Evolutionary conservation across 2,113 vertebrate genomes (phyloP), one percentile per base, ranked within the genome.

Genomic region (Lontra canadensis): DNA sequence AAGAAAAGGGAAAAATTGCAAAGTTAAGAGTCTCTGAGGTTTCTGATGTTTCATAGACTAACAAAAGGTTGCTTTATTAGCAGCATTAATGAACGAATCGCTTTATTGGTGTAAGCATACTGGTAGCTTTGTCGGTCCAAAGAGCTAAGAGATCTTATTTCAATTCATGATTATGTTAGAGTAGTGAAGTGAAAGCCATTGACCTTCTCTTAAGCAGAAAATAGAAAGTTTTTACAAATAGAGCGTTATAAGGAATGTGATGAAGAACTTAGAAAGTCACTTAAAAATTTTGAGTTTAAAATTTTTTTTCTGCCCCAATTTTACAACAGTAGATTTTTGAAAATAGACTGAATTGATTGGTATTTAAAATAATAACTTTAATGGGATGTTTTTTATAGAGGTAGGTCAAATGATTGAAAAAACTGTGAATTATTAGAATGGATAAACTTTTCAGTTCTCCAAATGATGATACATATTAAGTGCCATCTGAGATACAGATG

Each of bases 21-120:
- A 88, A 98, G 97, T 98, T 98, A 97, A 97, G 97, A 97, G 98
- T 98, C 97, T 98, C 13, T 94, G 98, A 98, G 97, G 97, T 98
- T 99, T 99, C 98, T 99, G 98, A 98, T 98, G 97, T 99, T 99
- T 98, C 98, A 97, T 97, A 98, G 97, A 98, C 97, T 98, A 98
- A 99, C 98, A 99, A 99, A 99, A 99, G 98, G 98, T 98, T 99
- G 98, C 98, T 99, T 99, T 99, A 99, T 99, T 98, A 98, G 98
- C 98, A 98, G 98, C 97, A 98, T 98, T 99, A 99, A 98, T 98
- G 98, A 99, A 99, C 98, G 98, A 99, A 99, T 99, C 82, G 97
- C 98, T 99, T 99, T 99, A 99, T 98, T 99, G 99, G 98, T 98
- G 98, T 98, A 99, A 98, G 98, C 98, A 99, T 99, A 99, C 99